Evolutionary conservation across 2,797 vertebrate genomes (phyloP), one percentile per base, ranked within the genome.

Genomic region (Carapus acus): DNA sequence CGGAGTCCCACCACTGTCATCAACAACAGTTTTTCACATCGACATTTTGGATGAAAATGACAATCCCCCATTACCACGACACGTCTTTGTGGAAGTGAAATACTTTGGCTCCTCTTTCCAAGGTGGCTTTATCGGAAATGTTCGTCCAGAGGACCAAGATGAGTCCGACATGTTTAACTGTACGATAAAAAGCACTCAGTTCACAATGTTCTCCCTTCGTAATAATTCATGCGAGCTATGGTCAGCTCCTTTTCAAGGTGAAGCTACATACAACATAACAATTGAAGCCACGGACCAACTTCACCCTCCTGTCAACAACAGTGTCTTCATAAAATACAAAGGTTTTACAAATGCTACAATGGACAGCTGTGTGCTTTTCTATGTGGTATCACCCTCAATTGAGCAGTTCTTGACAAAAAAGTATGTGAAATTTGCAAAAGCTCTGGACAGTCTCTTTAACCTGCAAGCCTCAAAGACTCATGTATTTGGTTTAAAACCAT

Each of bases 381-480:
- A 85, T 16, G 58, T 90, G 39, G 81, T 79, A 2, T 69, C 80
- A 11, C 44, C 74, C 18, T 80, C 83, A 23, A 64, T 86, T 50
- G 75, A 84, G 18, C 82, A 83, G 22, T 90, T 91, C 48, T 65
- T 90, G 56, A 83, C 86, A 13, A 52, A 71, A 42, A 86, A 85
- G 22, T 89, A 90, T 67, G 43, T 87, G 49, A 83, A 73, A 61
- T 90, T 91, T 71, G 79, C 84, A 2, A 88, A 90, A 84, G 85
- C 88, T 34, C 67, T 89, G 39, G 84, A 90, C 54, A 88, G 83
- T 63, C 73, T 89, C 21, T 88, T 90, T 50, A 90, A 88, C 56
- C 76, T 88, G 1, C 85, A 88, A 67, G 88, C 86, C 23, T 89
- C 88, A 1, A 90, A 89, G 73, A 86, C 86, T 8, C 86, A 90